Percentiles rank a stretch among this genome's conserved stretches.
These are phyloP conservation scores for Pagrus major DNA, from an alignment of 2,113 vertebrate species.

Conservation along the genomic window DNA sequence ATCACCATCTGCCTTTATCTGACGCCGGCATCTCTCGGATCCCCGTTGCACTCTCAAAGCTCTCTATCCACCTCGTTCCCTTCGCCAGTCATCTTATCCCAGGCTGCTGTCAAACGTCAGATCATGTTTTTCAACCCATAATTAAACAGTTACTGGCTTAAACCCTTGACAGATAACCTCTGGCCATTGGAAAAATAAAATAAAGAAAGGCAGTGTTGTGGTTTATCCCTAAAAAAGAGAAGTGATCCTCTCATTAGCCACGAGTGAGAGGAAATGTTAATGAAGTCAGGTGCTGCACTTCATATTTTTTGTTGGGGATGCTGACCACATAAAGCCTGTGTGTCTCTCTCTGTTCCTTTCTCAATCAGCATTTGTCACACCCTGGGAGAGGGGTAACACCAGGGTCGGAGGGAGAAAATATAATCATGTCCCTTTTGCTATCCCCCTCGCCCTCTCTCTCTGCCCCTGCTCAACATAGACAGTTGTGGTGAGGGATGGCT, in stretches of 20 bases:
- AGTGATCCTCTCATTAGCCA: background rate
- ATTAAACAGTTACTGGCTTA: slow-evolving; percentile 55
- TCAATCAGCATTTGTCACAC: slow-evolving; percentile 41
- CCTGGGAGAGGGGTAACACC: slow-evolving; percentile 26
- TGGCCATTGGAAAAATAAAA: slow-evolving; percentile 18
- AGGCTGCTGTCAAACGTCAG: slow-evolving; percentile 34
- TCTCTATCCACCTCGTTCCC: slow-evolving; percentile 40
- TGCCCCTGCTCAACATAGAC: slow-evolving; percentile 31
- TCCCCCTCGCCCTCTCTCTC: background rate
- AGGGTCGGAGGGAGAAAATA: slow-evolving; percentile 54
- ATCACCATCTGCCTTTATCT: slow-evolving; percentile 76
- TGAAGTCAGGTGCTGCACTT: slow-evolving; percentile 20
- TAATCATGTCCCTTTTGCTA: slow-evolving; percentile 10
- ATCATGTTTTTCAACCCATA: slow-evolving; percentile 52
- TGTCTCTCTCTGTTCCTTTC: background rate
- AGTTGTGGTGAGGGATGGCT: slow-evolving; percentile 53
- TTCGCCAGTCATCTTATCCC: slow-evolving; percentile 50
- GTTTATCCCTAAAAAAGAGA: background rate
- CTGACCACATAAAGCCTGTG: slow-evolving; percentile 2
- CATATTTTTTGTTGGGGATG: background rate
- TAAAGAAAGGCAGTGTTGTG: background rate
- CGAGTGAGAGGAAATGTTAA: slow-evolving; percentile 10
- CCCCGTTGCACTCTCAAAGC: slow-evolving; percentile 45
- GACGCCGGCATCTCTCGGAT: slow-evolving; percentile 63
- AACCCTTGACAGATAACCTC: slow-evolving; percentile 54